Conservation (phyloP, 1,140 invertebrate genomes). For the Musca vetustissima region DNA sequence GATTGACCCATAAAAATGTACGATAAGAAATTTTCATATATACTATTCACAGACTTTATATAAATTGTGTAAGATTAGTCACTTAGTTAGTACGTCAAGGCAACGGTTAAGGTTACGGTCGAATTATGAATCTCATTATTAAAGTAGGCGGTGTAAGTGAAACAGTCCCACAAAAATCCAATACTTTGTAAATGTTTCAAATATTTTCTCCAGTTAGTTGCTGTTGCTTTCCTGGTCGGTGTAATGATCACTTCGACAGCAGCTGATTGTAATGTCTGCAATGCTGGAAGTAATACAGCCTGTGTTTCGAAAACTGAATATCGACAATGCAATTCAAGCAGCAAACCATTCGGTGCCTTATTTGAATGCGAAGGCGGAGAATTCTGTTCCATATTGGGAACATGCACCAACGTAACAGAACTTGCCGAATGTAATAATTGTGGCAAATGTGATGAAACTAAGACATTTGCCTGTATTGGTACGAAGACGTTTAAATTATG, state of each 20-base stretch:
- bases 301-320: neutral
- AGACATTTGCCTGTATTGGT: neutral
- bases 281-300: neutral
- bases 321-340: neutral
- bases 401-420: neutral
- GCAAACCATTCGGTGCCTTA: neutral
- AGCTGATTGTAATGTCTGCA: conserved; percentile 5
- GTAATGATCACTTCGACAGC: no score
- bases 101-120: no score
- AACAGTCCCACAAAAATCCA: neutral
- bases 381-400: neutral
- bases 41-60: no score
- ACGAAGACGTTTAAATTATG: neutral
- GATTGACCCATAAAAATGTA: no score
- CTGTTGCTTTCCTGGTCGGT: no score
- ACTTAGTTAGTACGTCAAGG: no score
- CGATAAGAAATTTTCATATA: no score
- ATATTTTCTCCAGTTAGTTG: neutral
- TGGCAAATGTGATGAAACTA: neutral
- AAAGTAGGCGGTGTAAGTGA: neutral
- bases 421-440: neutral
- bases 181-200: neutral
- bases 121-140: neutral
- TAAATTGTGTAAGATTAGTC: no score
- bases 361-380: neutral